These are phyloP conservation scores for Steinernema khuongi DNA, from an alignment of 1,140 invertebrate genomes.

Conservation along the genomic window DNA sequence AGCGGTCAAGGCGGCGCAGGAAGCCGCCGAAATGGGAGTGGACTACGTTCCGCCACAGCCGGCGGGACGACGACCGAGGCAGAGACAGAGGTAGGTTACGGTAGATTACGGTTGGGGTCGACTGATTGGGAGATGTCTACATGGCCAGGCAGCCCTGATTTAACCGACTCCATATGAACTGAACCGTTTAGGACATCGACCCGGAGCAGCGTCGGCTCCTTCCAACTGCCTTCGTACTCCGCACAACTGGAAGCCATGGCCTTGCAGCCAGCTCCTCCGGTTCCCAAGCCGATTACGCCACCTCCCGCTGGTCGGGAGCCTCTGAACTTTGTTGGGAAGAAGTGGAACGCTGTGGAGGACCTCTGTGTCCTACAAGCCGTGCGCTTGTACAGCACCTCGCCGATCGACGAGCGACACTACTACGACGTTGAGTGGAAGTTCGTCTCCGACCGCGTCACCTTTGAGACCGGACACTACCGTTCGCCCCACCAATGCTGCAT, in stretches of 20 bases:
- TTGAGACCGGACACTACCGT: slow-evolving; percentile 19
- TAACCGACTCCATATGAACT: neutral
- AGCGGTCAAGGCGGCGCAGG: neutral
- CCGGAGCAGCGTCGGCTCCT: neutral
- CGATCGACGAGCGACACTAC: neutral
- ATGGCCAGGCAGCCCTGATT: neutral
- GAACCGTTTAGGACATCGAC: neutral
- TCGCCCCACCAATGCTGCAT: slow-evolving; percentile 36
- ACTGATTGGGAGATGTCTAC: no score
- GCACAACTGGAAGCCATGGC: neutral
- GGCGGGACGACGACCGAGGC: neutral
- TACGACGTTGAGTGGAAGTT: slow-evolving; percentile 31
- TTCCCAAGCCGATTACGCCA: neutral
- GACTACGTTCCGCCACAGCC: neutral
- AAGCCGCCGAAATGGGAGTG: neutral
- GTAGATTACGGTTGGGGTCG: no score
- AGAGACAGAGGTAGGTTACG: neutral
- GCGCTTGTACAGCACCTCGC: slow-evolving; percentile 16
- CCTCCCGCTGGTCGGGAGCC: neutral
- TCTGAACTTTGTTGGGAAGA: neutral
- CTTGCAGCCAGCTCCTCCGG: neutral
- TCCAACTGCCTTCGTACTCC: neutral
- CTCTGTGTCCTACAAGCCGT: slow-evolving; percentile 8
- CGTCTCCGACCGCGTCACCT: slow-evolving; percentile 14
- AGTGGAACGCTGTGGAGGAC: slow-evolving; percentile 14